Percentiles rank a stretch among this genome's conserved stretches.
These are phyloP conservation scores for Oncopodura yosiiana DNA, from an alignment of 1,140 invertebrate species.

Conservation along the genomic window DNA sequence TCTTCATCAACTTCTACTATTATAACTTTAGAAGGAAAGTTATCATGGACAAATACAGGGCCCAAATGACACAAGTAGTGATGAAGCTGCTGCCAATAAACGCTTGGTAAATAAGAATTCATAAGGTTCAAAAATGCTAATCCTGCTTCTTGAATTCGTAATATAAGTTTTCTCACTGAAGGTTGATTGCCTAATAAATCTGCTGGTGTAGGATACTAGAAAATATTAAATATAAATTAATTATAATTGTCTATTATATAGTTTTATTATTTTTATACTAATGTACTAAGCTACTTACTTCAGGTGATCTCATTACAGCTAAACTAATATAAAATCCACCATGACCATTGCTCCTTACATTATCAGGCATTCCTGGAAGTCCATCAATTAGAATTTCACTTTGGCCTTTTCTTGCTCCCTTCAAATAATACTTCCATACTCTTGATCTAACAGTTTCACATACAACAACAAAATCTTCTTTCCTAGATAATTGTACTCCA, in stretches of 20 bases:
- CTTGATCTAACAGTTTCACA: constrained; percentile 40
- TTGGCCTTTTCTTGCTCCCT: constrained; percentile 39
- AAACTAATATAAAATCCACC: constrained; percentile 45
- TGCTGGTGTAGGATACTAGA: not conserved
- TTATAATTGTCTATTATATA: not conserved
- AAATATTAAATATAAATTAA: not conserved
- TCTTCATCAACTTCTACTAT: constrained; percentile 23
- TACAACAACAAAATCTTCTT: constrained; percentile 41
- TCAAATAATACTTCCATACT: constrained; percentile 42
- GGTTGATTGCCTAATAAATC: not conserved
- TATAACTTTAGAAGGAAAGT: not conserved
- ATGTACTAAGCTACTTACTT: not conserved
- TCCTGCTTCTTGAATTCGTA: not conserved
- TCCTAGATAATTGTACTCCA: constrained; percentile 42
- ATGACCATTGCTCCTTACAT: constrained; percentile 40
- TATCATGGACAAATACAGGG: not conserved
- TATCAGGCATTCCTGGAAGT: constrained; percentile 46
- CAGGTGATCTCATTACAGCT: constrained; percentile 18
- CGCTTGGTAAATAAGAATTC: not conserved
- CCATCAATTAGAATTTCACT: constrained; percentile 41
- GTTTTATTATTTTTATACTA: not conserved
- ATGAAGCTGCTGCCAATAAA: not conserved
- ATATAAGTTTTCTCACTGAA: not conserved
- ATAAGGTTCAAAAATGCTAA: not conserved
- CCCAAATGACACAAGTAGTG: constrained; percentile 4